These are phyloP conservation scores for Heliconius congener DNA, from an alignment of 1,140 invertebrate species.

Conservation along the genomic window DNA sequence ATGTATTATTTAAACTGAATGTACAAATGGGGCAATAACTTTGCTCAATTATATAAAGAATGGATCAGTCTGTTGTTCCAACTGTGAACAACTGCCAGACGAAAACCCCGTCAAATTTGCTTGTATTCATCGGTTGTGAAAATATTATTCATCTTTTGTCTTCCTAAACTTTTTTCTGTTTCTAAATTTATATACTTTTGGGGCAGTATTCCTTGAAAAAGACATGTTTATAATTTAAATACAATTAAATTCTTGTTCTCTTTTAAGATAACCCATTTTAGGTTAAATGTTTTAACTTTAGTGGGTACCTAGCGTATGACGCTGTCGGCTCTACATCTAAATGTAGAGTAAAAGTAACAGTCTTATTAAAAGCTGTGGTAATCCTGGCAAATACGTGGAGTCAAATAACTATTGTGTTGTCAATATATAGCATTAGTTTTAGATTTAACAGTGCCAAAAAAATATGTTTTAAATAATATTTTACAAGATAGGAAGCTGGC, in stretches of 20 bases:
- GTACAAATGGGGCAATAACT: constrained; percentile 72
- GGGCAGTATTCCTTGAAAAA: constrained; percentile 77
- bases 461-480: background rate
- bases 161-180: constrained; percentile 53
- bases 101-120: constrained; percentile 45
- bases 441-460: constrained; percentile 12
- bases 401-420: constrained; percentile 6
- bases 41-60: constrained; percentile 65
- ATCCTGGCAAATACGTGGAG: constrained; percentile 13
- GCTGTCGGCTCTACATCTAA: constrained; percentile 50
- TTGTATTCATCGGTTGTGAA: constrained; percentile 72
- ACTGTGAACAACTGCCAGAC: constrained; percentile 48
- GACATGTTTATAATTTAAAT: constrained; percentile 69
- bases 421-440: background rate
- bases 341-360: constrained; percentile 14
- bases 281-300: constrained; percentile 39
- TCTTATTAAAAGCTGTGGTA: constrained; percentile 31
- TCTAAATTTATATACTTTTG: constrained; percentile 55
- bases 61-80: constrained; percentile 45
- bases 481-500: background rate
- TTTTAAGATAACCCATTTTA: constrained; percentile 56
- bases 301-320: constrained; percentile 49
- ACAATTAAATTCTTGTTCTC: constrained; percentile 54
- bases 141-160: constrained; percentile 55
- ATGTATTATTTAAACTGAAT: constrained; percentile 63